Evolutionary conservation across 2,113 vertebrate genomes (phyloP).

Genomic region (Spermophilus dauricus): DNA sequence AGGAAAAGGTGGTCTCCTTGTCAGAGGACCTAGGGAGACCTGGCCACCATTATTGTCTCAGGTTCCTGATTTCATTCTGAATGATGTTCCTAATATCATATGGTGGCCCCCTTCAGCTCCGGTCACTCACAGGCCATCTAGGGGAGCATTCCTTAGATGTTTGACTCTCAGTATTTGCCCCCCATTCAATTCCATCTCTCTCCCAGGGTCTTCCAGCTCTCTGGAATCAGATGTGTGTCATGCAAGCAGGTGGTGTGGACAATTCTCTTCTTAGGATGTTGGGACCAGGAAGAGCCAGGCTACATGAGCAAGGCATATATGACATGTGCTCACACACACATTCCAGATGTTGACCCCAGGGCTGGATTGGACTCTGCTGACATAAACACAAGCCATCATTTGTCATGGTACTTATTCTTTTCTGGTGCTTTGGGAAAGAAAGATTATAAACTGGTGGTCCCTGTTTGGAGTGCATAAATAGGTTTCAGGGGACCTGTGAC

Average conservation of each 20-base stretch:
- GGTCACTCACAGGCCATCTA: no score
- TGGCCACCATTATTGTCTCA: background rate
- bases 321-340: fast-evolving
- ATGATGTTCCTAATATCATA: background rate
- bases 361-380: background rate
- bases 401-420: background rate
- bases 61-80: background rate
- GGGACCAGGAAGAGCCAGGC: background rate
- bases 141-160: background rate
- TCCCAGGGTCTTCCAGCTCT: background rate
- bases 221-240: background rate
- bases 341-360: background rate
- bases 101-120: no score
- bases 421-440: background rate
- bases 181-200: background rate
- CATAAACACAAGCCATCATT: background rate
- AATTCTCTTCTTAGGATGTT: no score
- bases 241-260: background rate
- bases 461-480: background rate
- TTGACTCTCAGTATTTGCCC: background rate
- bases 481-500: background rate
- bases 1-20: background rate
- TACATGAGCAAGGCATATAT: background rate
- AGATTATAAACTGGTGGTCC: background rate
- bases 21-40: background rate